Percentiles rank a stretch among this genome's conserved stretches.
phyloP scores from a whole-genome alignment of 2,797 vertebrate species.

The Chelmon rostratus region DNA sequence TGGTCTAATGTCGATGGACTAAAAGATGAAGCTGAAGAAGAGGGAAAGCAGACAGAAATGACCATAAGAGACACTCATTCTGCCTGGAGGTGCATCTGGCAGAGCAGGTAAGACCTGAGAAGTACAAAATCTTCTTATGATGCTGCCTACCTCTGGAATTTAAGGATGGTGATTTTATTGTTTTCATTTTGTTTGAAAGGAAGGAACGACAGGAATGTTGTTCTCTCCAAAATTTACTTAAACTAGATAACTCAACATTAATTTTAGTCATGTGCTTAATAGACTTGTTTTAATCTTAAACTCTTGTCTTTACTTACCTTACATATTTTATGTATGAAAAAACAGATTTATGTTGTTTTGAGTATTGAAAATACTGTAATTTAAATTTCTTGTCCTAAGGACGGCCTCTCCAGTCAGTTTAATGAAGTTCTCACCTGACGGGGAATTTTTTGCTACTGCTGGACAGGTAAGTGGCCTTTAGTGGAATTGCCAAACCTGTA shows the following conservation, averaged over 20 bases:
- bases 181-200: background rate
- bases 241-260: background rate
- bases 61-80: constrained; percentile 71
- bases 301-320: too few species aligned
- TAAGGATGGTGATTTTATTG: background rate
- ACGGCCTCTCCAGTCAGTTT: constrained; percentile 94
- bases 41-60: constrained; percentile 72
- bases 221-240: background rate
- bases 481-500: background rate
- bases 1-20: constrained; percentile 88
- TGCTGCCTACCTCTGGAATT: background rate
- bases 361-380: background rate
- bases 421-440: constrained; percentile 97
- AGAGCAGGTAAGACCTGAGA: constrained; percentile 91
- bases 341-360: background rate
- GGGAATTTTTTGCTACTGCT: constrained; percentile 98
- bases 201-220: background rate
- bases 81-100: constrained; percentile 94
- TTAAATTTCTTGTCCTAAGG: constrained; percentile 75
- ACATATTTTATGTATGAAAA: too few species aligned
- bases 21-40: constrained; percentile 76
- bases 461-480: constrained; percentile 88
- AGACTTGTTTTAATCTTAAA: too few species aligned
- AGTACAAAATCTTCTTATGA: background rate
- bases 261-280: constrained; percentile 1